Evolutionary conservation across 2,113 vertebrate species (phyloP).

Genomic region (Leucoraja erinaceus): DNA sequence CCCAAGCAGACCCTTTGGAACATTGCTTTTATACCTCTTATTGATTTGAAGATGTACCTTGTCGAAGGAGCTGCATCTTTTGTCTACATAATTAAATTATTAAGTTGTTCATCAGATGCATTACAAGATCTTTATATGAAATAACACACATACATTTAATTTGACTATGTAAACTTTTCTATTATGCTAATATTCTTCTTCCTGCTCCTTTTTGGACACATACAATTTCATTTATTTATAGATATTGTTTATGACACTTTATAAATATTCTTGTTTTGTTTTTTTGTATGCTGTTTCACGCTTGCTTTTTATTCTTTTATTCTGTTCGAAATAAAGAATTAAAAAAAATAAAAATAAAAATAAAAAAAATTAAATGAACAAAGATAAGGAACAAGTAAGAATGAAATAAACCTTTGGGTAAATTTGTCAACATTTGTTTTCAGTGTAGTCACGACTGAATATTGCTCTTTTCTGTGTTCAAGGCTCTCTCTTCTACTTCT

Average conservation of each 20-base stretch:
- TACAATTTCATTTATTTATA: too few relatives aligned
- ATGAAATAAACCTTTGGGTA: not conserved
- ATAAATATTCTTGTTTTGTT: too few relatives aligned
- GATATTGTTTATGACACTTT: too few relatives aligned
- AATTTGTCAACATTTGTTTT: not conserved
- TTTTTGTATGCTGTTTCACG: too few relatives aligned
- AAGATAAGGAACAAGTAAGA: not conserved
- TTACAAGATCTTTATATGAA: not conserved
- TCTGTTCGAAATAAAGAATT: too few relatives aligned
- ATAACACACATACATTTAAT: not conserved
- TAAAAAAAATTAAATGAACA: too few relatives aligned
- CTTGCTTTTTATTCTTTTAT: too few relatives aligned
- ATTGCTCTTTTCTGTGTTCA: too few relatives aligned
- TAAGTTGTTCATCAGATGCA: not conserved
- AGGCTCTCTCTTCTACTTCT: too few relatives aligned
- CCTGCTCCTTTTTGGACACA: too few relatives aligned
- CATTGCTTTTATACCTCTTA: not conserved
- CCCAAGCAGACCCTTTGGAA: not conserved
- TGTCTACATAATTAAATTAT: not conserved
- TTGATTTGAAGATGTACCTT: not conserved
- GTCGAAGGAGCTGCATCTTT: not conserved
- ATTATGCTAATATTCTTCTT: not conserved
- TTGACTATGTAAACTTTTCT: not conserved
- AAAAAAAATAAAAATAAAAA: too few relatives aligned
- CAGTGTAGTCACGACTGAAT: not conserved